These are phyloP conservation scores for Pyralis farinalis DNA, from an alignment of 2,888 invertebrate species.

Conservation along the genomic window DNA sequence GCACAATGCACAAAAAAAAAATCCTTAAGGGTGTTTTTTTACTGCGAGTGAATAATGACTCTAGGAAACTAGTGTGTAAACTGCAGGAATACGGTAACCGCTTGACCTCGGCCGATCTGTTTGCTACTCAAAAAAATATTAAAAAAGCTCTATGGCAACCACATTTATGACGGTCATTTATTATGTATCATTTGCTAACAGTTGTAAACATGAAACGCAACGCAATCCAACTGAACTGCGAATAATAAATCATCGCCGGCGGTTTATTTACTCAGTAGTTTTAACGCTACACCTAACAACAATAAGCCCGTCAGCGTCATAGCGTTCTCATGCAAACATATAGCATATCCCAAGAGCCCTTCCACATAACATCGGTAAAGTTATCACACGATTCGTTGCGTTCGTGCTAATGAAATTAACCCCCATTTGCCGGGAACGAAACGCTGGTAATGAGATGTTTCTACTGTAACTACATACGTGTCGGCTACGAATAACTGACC, in stretches of 20 bases:
- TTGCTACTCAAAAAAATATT: no score
- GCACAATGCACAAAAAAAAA: no score
- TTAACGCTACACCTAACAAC: constrained; percentile 19
- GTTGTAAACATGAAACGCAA: not conserved
- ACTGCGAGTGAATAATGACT: no score
- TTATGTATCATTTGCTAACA: no score
- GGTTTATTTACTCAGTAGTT: constrained; percentile 1
- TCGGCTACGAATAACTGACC: constrained; percentile 42
- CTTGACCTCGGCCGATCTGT: no score
- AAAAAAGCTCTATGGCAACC: no score
- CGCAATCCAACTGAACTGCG: not conserved
- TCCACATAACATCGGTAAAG: constrained; percentile 71
- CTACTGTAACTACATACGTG: constrained; percentile 57
- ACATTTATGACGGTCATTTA: no score
- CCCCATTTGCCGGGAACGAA: constrained; percentile 61
- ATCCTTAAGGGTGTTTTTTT: no score
- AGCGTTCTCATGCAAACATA: constrained; percentile 37
- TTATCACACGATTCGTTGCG: constrained; percentile 80
- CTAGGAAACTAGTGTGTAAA: no score
- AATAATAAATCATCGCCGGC: not conserved
- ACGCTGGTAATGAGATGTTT: constrained; percentile 67
- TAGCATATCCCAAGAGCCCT: constrained; percentile 56
- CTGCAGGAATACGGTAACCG: no score
- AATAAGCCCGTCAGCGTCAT: constrained; percentile 51
- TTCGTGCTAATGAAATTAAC: constrained; percentile 77